These are phyloP conservation scores for Dichetophora obliterata DNA, from an alignment of 2,888 invertebrate species.

Conservation along the genomic window DNA sequence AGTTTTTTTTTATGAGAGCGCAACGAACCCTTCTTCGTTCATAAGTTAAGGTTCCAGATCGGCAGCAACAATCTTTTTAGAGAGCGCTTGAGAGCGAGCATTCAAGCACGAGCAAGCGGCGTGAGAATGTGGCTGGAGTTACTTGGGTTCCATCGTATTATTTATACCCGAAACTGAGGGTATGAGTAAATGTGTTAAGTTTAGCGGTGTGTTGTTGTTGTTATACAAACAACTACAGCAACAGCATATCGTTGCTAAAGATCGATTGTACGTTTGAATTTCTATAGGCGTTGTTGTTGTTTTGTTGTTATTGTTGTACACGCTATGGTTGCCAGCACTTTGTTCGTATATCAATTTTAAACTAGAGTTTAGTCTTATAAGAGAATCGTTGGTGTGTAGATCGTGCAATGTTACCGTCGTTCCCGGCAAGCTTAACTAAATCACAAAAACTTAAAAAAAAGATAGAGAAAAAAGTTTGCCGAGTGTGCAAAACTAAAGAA, in stretches of 20 bases:
- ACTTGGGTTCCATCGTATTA: constrained; percentile 28
- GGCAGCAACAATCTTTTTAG: neutral
- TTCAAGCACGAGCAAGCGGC: constrained; percentile 1
- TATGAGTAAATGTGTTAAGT: constrained; percentile 8
- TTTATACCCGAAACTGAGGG: constrained; percentile 33
- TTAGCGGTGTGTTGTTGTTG: constrained; percentile 26
- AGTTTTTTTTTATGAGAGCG: constrained; percentile 4
- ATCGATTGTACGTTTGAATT: constrained; percentile 46
- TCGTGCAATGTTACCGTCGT: constrained; percentile 47
- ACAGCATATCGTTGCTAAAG: constrained; percentile 29
- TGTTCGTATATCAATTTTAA: constrained; percentile 57
- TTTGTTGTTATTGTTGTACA: constrained; percentile 24
- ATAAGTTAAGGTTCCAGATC: neutral
- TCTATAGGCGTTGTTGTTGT: constrained; percentile 30
- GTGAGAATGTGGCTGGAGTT: constrained; percentile 12
- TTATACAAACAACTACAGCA: constrained; percentile 20
- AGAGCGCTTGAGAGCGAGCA: neutral
- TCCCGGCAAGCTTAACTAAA: constrained; percentile 3
- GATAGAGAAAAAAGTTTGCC: neutral
- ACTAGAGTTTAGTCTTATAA: constrained; percentile 66
- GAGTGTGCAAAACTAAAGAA: constrained; percentile 3
- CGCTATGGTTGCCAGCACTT: constrained; percentile 46
- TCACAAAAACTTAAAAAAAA: neutral
- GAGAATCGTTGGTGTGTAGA: constrained; percentile 62
- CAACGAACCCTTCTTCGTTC: constrained; percentile 35